These are phyloP conservation scores for Jaculus jaculus DNA, from an alignment of 2,113 vertebrate species.

Conservation along the genomic window DNA sequence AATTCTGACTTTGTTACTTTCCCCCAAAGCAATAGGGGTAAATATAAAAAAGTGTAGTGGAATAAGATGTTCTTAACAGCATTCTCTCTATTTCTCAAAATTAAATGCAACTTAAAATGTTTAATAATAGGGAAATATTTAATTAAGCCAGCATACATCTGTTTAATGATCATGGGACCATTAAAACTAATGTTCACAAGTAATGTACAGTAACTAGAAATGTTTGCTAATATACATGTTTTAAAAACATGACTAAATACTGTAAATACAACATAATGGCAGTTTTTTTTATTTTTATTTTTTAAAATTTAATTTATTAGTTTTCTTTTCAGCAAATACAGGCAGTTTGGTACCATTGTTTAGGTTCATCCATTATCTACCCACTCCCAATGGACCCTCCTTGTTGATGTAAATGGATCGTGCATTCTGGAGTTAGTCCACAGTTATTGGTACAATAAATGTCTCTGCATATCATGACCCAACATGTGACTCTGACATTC, in stretches of 20 bases:
- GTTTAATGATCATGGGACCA: slow-evolving; percentile 2
- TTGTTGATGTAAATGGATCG: no score
- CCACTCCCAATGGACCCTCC: no score
- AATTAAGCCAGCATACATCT: slow-evolving; percentile 22
- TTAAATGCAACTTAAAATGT: not conserved
- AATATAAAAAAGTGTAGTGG: not conserved
- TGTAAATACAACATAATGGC: not conserved
- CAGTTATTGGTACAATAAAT: no score
- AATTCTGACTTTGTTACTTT: not conserved
- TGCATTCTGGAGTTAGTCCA: no score
- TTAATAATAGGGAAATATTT: slow-evolving; percentile 42
- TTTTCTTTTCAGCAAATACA: no score
- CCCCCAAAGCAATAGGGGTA: not conserved
- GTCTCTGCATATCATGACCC: no score
- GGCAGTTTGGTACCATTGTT: no score
- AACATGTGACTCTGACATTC: no score
- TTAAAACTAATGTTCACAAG: slow-evolving; percentile 18
- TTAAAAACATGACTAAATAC: slow-evolving; percentile 3
- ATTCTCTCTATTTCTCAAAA: slow-evolving; percentile 17
- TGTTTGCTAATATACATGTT: not conserved
- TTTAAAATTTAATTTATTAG: no score
- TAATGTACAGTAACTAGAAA: slow-evolving; percentile 29
- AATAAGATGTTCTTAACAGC: not conserved
- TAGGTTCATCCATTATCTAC: no score
- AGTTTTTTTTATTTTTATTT: no score